Evolutionary conservation across 92 coral and sea anemone genomes (phyloP).

Genomic region (Hydrozoanthus gracilis): DNA sequence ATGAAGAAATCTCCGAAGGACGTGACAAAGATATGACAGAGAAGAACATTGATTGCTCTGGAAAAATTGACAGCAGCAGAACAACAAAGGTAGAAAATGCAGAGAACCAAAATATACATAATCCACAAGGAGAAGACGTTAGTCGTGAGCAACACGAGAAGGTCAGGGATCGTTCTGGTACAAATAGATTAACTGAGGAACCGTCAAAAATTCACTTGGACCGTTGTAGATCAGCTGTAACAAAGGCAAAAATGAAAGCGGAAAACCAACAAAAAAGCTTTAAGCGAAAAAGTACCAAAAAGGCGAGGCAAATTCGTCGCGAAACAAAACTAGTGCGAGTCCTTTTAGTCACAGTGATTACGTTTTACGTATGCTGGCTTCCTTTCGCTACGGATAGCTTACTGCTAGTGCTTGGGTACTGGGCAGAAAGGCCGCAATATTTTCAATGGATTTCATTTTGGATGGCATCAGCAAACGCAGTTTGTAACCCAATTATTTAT

Average conservation of each 20-base stretch:
- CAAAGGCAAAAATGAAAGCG: neutral
- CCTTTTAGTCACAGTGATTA: conserved; percentile 68
- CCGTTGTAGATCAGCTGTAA: neutral
- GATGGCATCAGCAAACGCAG: conserved; percentile 77
- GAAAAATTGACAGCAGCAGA: neutral
- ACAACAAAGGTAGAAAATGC: neutral
- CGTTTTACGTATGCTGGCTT: conserved; percentile 74
- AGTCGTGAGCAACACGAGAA: neutral
- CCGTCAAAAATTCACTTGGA: neutral
- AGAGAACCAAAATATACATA: neutral
- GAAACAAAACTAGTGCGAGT: conserved; percentile 68
- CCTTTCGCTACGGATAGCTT: conserved; percentile 75
- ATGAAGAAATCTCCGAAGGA: neutral
- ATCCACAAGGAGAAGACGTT: neutral
- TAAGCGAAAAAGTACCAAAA: conserved; percentile 39
- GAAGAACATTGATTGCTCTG: neutral
- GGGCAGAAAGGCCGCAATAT: conserved; percentile 60
- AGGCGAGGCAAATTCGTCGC: conserved; percentile 50
- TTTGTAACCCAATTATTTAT: conserved; percentile 79
- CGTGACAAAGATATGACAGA: neutral
- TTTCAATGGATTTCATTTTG: conserved; percentile 68
- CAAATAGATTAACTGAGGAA: neutral
- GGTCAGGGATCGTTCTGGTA: neutral
- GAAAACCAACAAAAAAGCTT: conserved; percentile 3
- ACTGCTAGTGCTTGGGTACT: conserved; percentile 64